phyloP scores from a whole-genome alignment of 2,888 invertebrate species.

The Colletes collaris region DNA sequence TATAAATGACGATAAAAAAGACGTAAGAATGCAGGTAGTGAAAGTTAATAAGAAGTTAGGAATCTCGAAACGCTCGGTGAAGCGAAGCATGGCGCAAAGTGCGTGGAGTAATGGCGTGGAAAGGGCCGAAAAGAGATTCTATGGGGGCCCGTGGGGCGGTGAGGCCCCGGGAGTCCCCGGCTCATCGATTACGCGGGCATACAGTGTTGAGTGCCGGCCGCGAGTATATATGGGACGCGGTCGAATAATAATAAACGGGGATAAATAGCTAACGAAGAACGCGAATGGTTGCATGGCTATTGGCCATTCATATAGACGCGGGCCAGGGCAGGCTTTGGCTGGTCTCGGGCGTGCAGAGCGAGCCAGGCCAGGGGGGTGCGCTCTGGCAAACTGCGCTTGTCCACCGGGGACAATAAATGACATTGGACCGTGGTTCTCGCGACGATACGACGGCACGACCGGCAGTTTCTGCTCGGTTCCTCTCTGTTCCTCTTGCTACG shows the following conservation, averaged over 20 bases:
- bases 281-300: conserved; percentile 71
- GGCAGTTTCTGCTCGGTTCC: conserved; percentile 71
- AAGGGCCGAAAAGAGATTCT: conserved; percentile 30
- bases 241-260: conserved; percentile 72
- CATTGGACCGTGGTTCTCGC: conserved; percentile 72
- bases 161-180: conserved; percentile 52
- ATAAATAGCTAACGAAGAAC: conserved; percentile 72
- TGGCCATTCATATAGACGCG: conserved; percentile 71
- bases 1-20: too few species aligned
- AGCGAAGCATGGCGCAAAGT: too few species aligned
- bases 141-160: conserved; percentile 35
- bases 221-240: conserved; percentile 50
- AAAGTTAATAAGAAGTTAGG: too few species aligned
- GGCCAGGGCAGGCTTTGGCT: conserved; percentile 18
- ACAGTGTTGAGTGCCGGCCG: conserved; percentile 52
- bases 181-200: conserved; percentile 62
- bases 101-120: neutral
- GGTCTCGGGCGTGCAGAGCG: neutral
- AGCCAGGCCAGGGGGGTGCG: conserved; percentile 49
- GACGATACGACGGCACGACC: conserved; percentile 69
- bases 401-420: conserved; percentile 74
- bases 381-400: conserved; percentile 67
- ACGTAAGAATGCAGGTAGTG: too few species aligned
- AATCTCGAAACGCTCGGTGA: too few species aligned
- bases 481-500: conserved; percentile 57